Percentiles rank a stretch among this genome's conserved stretches.
phyloP scores from a whole-genome alignment of 2,888 invertebrate genomes.

The Lepidocyrtinus sp. region DNA sequence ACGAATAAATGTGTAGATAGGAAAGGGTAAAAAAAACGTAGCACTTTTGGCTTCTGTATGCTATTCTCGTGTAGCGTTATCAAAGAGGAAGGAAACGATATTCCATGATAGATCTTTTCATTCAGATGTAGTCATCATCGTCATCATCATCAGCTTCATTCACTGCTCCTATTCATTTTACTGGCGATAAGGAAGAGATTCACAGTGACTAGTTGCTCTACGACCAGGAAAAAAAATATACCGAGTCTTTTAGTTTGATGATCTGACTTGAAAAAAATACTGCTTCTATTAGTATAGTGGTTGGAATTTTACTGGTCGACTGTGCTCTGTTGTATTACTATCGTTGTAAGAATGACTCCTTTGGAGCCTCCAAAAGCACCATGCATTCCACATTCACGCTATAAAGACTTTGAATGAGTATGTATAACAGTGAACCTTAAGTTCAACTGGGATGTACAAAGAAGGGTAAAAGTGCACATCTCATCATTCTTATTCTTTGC shows the following conservation, averaged over 20 bases:
- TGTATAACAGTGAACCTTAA: not conserved
- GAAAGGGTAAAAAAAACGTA: not conserved
- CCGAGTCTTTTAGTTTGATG: not conserved
- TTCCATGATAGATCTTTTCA: not conserved
- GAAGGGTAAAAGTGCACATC: constrained; percentile 57
- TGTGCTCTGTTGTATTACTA: not conserved
- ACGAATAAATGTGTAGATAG: not conserved
- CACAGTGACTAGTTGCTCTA: not conserved
- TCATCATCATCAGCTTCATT: not conserved
- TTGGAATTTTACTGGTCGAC: not conserved
- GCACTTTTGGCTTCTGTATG: not conserved
- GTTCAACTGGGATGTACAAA: not conserved
- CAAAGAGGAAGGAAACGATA: not conserved
- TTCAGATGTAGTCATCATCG: not conserved
- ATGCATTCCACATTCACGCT: constrained; percentile 16
- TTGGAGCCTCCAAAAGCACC: constrained; percentile 45
- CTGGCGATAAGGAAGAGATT: not conserved
- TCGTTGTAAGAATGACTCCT: constrained; percentile 51
- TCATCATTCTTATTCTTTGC: constrained; percentile 65
- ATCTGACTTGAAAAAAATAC: not conserved
- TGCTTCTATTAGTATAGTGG: no score
- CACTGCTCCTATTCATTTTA: not conserved
- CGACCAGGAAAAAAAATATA: not conserved
- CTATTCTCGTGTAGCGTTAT: not conserved
- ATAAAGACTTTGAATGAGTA: no score